These are phyloP conservation scores for Semotilus atromaculatus DNA, from an alignment of 2,797 vertebrate species.

Conservation along the genomic window DNA sequence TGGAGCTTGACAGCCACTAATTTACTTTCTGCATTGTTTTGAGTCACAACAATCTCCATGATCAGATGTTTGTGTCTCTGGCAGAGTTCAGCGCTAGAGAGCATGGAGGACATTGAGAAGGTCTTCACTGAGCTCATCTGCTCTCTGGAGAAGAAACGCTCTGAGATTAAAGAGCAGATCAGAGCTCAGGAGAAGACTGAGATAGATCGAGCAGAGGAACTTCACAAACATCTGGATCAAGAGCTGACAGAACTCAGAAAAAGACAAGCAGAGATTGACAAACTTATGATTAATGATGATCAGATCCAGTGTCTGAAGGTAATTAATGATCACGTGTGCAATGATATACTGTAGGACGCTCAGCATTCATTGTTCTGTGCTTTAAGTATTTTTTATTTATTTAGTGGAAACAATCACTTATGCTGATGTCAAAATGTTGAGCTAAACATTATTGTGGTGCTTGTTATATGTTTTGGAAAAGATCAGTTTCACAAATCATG, in stretches of 20 bases:
- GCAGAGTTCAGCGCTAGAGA: conserved; percentile 15
- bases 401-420: too few relatives aligned
- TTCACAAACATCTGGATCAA: conserved; percentile 15
- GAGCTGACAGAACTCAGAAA: conserved; percentile 40
- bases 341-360: too few relatives aligned
- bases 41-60: background rate
- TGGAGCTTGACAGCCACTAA: background rate
- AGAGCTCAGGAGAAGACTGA: conserved; percentile 43
- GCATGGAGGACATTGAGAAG: conserved; percentile 8
- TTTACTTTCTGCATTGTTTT: background rate
- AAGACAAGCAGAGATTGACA: background rate
- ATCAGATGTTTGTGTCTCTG: background rate
- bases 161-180: conserved; percentile 38
- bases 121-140: conserved; percentile 41
- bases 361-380: too few relatives aligned
- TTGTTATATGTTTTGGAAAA: background rate
- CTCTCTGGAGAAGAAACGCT: conserved; percentile 35
- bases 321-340: too few relatives aligned
- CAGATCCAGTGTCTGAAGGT: background rate
- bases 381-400: too few relatives aligned
- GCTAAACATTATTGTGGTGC: too few relatives aligned
- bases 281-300: conserved; percentile 13
- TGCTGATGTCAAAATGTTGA: too few relatives aligned
- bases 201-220: conserved; percentile 17
- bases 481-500: background rate